phyloP scores from a whole-genome alignment of 2,113 vertebrate genomes.

The Polyodon spathula region DNA sequence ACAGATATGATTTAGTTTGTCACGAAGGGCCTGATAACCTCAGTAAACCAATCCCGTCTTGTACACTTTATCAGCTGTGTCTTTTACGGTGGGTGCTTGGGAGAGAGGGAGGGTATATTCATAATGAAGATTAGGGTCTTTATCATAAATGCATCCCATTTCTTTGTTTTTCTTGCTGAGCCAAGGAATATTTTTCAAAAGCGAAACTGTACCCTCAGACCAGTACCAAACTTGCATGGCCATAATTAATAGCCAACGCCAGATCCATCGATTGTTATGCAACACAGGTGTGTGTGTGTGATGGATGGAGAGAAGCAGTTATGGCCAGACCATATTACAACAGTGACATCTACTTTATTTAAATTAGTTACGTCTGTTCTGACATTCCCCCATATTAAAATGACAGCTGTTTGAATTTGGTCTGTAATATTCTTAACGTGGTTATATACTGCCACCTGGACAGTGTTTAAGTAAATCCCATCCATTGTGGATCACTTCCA shows the following conservation, averaged over 20 bases:
- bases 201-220: conserved; percentile 34
- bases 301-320: conserved; percentile 56
- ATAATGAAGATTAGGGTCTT: conserved; percentile 43
- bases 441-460: conserved; percentile 26
- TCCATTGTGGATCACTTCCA: background rate
- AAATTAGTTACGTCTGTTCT: conserved; percentile 35
- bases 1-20: conserved; percentile 79
- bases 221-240: conserved; percentile 23
- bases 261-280: conserved; percentile 59
- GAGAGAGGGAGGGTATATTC: conserved; percentile 26
- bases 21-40: conserved; percentile 53
- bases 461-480: background rate
- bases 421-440: conserved; percentile 56
- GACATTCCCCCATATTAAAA: conserved; percentile 43
- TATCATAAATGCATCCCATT: conserved; percentile 53
- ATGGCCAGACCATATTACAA: conserved; percentile 54
- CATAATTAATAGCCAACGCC: conserved; percentile 44
- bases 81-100: conserved; percentile 31
- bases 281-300: conserved; percentile 45
- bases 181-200: conserved; percentile 48
- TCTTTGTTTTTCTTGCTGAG: no score
- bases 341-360: conserved; percentile 52
- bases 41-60: conserved; percentile 70
- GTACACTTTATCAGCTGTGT: conserved; percentile 68
- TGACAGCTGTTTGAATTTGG: conserved; percentile 47